These are phyloP conservation scores for Smittia sp. DNA, from an alignment of 2,888 invertebrate genomes.

Conservation along the genomic window DNA sequence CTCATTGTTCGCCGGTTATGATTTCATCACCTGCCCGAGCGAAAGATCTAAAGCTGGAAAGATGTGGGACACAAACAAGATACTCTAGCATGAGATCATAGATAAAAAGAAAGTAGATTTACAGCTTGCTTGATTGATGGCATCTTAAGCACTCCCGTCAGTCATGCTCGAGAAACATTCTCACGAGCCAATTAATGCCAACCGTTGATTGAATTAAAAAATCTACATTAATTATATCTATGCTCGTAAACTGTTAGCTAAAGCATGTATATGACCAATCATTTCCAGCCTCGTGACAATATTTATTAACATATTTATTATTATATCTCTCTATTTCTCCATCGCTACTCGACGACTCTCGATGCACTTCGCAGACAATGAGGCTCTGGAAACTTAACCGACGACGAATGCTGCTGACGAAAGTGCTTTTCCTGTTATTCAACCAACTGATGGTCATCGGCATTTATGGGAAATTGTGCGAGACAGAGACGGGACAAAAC, in stretches of 20 bases:
- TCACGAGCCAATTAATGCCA: background rate
- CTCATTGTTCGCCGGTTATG: background rate
- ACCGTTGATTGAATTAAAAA: too few relatives aligned
- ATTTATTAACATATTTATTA: constrained; percentile 6
- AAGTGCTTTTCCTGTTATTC: constrained; percentile 27
- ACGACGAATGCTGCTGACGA: constrained; percentile 24
- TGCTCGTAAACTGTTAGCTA: background rate
- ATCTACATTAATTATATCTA: background rate
- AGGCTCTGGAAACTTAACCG: constrained; percentile 30
- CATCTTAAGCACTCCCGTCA: too few relatives aligned
- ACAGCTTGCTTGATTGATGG: background rate
- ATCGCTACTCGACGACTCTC: background rate
- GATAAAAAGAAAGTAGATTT: background rate
- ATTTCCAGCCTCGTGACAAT: background rate
- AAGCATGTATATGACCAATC: background rate
- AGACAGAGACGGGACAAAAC: constrained; percentile 74
- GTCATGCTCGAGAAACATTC: too few relatives aligned
- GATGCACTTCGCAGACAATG: constrained; percentile 23
- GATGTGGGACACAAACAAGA: background rate
- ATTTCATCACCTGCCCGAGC: constrained; percentile 13
- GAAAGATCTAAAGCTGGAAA: background rate
- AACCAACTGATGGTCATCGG: constrained; percentile 40
- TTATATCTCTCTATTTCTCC: background rate
- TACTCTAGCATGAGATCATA: background rate
- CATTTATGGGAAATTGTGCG: constrained; percentile 55